Base-by-base conservation (phyloP, 2,113 vertebrate species). In the Larimichthys polyactis region DNA sequence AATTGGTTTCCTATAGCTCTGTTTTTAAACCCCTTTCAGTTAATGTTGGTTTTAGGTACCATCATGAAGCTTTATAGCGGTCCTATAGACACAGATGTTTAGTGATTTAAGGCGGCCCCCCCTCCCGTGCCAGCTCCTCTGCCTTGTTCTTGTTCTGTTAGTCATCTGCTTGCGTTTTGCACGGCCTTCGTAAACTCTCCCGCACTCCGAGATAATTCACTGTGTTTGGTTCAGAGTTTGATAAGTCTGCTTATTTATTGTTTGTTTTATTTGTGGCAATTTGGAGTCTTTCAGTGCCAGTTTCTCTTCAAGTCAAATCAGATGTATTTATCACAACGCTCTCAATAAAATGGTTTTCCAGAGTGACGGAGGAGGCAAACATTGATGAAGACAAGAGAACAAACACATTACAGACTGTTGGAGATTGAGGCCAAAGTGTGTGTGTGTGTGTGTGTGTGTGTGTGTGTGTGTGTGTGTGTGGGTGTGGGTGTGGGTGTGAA, bases 1-100 rank as follows among this genome's bases (percentile, higher is more conserved):
- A 68, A 86, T 86, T 83, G 75, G 67, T 90, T 89, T 86, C 68
- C 75, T 69, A 5, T 71, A 63, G 79, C 67, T 83, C 69, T 74
- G 78, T 82, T 80, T 87, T 84, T 82, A 82, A 89, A 89, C 32
- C 76, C 55, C 52, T 71, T 71, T 80, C 44, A 78, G 79, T 84
- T 83, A 24, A 73, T 87, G 74, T 60, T 85, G 79, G 85, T 62
- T 88, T 82, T 79, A 67, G 77, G 79, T 27, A 15, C 49, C 82
- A 71, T 78, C 55, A 51, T 40, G 24, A 4, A 70, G 79, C 62
- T 79, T 85, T 67, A 63, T 44, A 46, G 62, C 40, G 44, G 71
- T 22, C 48, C 49, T 76, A 74, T 54, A 58, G 80, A 70, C 8
- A 75, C 71, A 75, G 71, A 67, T 81, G 65, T 75, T 75, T 5